Conservation (phyloP, 37 sponge, comb jelly and placozoan genomes). For the Cliona cf. orientalis region DNA sequence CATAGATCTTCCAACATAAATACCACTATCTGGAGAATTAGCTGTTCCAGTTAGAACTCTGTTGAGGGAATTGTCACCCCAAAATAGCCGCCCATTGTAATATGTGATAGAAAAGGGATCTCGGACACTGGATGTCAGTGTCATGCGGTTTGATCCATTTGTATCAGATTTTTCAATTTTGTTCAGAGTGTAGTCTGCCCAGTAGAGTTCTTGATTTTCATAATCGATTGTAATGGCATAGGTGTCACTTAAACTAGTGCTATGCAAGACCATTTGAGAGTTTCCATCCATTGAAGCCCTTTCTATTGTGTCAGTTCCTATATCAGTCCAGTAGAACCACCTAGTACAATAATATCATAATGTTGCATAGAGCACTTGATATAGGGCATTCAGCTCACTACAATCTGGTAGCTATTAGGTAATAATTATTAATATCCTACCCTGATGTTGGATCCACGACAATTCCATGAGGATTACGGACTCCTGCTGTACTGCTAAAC, state of each 20-base stretch:
- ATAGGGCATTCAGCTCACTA: neutral
- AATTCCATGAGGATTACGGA: slow-evolving; percentile 8
- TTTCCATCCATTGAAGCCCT: slow-evolving; percentile 71
- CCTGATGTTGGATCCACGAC: slow-evolving; percentile 46
- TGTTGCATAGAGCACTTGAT: neutral
- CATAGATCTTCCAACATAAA: neutral
- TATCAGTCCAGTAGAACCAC: slow-evolving; percentile 66
- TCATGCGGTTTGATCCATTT: slow-evolving; percentile 26
- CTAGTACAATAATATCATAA: neutral
- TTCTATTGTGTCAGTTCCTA: slow-evolving; percentile 40
- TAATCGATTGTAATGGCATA: slow-evolving; percentile 25
- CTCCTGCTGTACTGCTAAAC: neutral
- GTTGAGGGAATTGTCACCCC: slow-evolving; percentile 6
- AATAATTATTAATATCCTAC: neutral
- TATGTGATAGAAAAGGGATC: slow-evolving; percentile 5
- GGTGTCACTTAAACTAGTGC: neutral
- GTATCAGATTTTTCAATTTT: slow-evolving; percentile 25
- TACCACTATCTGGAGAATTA: slow-evolving; percentile 8
- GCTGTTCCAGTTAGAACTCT: neutral
- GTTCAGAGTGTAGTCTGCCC: slow-evolving; percentile 16
- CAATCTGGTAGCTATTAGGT: neutral
- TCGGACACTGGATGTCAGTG: neutral
- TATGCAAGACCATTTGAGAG: slow-evolving; percentile 1
- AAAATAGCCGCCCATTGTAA: slow-evolving; percentile 14
- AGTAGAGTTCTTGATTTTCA: slow-evolving; percentile 23